Percentiles rank a stretch among this genome's conserved stretches.
Evolutionary conservation across 2,888 invertebrate species (phyloP).

Genomic region (Acleris emargana): DNA sequence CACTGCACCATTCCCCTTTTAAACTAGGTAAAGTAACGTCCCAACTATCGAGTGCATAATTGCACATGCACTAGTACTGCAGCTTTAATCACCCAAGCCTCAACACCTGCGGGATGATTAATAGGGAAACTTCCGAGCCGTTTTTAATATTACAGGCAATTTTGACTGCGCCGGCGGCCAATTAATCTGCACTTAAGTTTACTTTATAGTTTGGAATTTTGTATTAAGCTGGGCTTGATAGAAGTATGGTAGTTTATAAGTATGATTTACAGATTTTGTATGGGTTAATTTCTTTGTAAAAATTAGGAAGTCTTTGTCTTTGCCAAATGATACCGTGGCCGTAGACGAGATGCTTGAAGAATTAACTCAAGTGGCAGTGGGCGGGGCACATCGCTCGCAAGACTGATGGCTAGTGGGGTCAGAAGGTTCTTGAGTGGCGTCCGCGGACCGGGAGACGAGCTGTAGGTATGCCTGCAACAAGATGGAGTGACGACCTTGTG

Average conservation of each 20-base stretch:
- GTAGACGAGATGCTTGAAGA: too few relatives aligned
- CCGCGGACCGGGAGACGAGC: too few relatives aligned
- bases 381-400: too few relatives aligned
- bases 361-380: too few relatives aligned
- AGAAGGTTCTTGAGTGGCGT: too few relatives aligned
- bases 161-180: conserved; percentile 10
- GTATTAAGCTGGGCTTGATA: background rate
- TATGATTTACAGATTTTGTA: background rate
- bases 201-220: conserved; percentile 3
- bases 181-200: conserved; percentile 19
- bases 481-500: too few relatives aligned
- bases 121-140: conserved; percentile 20
- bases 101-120: conserved; percentile 30
- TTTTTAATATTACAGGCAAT: conserved; percentile 37
- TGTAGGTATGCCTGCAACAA: too few relatives aligned
- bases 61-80: conserved; percentile 1
- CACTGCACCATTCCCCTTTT: background rate
- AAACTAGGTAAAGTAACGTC: background rate
- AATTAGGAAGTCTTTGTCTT: too few relatives aligned
- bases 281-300: too few relatives aligned
- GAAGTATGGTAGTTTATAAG: background rate
- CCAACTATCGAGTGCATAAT: background rate
- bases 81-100: conserved; percentile 17
- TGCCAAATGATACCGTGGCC: too few relatives aligned
- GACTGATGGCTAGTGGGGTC: too few relatives aligned